Percentiles rank a stretch among this genome's conserved stretches.
phyloP scores from a whole-genome alignment of 2,888 invertebrate species.

The Ennomos fuscantarius region DNA sequence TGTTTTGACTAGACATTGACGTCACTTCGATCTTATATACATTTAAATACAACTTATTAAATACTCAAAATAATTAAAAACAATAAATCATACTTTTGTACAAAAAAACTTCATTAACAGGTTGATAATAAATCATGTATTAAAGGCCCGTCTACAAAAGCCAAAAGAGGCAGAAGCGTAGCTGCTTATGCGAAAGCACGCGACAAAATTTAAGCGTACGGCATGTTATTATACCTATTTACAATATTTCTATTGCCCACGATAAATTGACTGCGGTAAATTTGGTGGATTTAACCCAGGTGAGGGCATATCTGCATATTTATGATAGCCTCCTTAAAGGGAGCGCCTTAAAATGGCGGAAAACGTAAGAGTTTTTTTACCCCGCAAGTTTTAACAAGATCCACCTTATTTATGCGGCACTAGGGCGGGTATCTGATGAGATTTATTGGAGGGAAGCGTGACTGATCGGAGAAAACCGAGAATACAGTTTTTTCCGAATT shows the following conservation, averaged over 20 bases:
- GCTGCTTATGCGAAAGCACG: constrained; percentile 80
- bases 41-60: too few species aligned
- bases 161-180: constrained; percentile 54
- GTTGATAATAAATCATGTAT: constrained; percentile 68
- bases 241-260: constrained; percentile 78
- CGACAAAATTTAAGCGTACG: constrained; percentile 70
- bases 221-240: constrained; percentile 69
- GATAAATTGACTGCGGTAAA: constrained; percentile 81
- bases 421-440: constrained; percentile 70
- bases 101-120: constrained; percentile 56
- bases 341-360: constrained; percentile 78
- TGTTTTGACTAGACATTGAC: too few species aligned
- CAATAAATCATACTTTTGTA: constrained; percentile 11
- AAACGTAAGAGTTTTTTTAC: constrained; percentile 71
- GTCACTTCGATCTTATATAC: too few species aligned
- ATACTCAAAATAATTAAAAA: constrained; percentile 6
- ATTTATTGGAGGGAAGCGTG: constrained; percentile 79
- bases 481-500: constrained; percentile 34
- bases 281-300: constrained; percentile 79
- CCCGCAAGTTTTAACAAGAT: constrained; percentile 83
- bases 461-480: constrained; percentile 70
- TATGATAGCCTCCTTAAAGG: constrained; percentile 80
- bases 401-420: constrained; percentile 79
- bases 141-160: constrained; percentile 69
- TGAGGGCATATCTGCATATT: constrained; percentile 84